These are phyloP conservation scores for Actinia tenebrosa DNA, from an alignment of 64 coral and sea anemone genomes.

Conservation along the genomic window DNA sequence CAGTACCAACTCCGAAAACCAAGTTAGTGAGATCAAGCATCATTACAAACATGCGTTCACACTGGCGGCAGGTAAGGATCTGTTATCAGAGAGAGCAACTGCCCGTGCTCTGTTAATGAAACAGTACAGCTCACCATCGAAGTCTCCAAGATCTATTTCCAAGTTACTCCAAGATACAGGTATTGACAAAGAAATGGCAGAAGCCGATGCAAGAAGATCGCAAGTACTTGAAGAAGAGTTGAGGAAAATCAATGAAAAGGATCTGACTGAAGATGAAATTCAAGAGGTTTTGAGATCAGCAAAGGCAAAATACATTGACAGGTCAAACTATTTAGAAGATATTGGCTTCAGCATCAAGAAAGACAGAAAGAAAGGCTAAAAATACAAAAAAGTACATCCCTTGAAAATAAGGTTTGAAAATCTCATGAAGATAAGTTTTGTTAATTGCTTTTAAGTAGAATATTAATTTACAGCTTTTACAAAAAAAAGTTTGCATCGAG, in stretches of 20 bases:
- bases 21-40: neutral
- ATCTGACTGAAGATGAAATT: constrained; percentile 82
- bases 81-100: constrained; percentile 49
- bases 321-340: constrained; percentile 67
- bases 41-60: constrained; percentile 38
- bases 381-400: neutral
- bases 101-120: constrained; percentile 56
- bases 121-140: constrained; percentile 54
- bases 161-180: constrained; percentile 24
- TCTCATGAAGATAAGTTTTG: neutral
- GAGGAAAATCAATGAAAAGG: constrained; percentile 62
- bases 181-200: constrained; percentile 52
- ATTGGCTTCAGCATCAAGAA: constrained; percentile 38
- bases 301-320: constrained; percentile 72
- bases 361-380: constrained; percentile 22
- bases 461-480: too few species aligned
- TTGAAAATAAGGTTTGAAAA: neutral
- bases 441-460: too few species aligned
- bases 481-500: too few species aligned
- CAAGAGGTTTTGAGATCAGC: constrained; percentile 72
- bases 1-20: constrained; percentile 13
- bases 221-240: constrained; percentile 29
- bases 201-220: constrained; percentile 27
- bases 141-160: constrained; percentile 29
- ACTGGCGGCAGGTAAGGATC: constrained; percentile 43